Base-by-base conservation (phyloP, 2,797 vertebrate genomes). In the Geotrypetes seraphini region DNA sequence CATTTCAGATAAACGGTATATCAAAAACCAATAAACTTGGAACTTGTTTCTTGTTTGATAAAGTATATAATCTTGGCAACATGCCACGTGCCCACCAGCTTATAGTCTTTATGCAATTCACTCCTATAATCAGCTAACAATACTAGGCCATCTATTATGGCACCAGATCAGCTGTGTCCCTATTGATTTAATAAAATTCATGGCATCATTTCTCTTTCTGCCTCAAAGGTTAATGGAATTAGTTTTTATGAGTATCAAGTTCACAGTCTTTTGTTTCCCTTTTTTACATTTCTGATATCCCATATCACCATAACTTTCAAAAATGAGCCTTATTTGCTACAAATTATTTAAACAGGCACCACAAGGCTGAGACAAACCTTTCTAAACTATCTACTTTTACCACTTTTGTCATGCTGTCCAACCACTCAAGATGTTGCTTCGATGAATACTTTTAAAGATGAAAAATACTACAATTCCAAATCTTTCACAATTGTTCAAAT, bases 61-160 rank as follows among this genome's bases (percentile, higher is more conserved):
- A 58, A 57, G 3, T 22, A n/a, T 25, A 28, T 52, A 47, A 43
- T 47, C 53, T 66, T 31, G 40, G 36, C 43, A 62, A 47, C 39
- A 26, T 9, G 21, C 26, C 31, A 21, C 5, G 7, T 44, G 63
- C 63, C 30, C 4, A 33, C 32, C 38, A 50, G 23, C 9, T 33
- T 11, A 35, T 27, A 21, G 37, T 29, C 22, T 39, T 53, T 46
- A 25, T 13, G 18, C 7, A 4, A 25, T 13, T 18, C 7, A 4
- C 36, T 55, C 26, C 36, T 56, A 42, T 49, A 39, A 28, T 25
- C 29, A 39, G 20, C 27, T 53, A 36, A 1, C 30, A 28, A 48
- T 37, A 44, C 1, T 43, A 27, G 11, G 14, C 18, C 42, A 2
- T 35, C 32, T 32, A 21, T 12, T 2, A 1, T 39, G 28, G 49